Base-by-base conservation (phyloP, 2,797 vertebrate genomes). In the Strix occidentalis region DNA sequence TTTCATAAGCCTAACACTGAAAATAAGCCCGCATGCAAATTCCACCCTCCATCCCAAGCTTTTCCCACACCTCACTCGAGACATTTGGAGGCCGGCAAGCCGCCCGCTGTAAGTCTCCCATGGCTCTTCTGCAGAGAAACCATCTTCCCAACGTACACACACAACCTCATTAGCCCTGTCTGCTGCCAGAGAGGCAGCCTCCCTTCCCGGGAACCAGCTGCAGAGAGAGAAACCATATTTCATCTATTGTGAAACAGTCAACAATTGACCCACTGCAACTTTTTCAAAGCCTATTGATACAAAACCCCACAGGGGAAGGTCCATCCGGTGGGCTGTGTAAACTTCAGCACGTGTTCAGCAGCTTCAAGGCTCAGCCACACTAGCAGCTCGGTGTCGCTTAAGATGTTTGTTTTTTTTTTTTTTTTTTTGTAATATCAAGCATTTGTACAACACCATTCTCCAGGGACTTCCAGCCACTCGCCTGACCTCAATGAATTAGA, bases 271-370 rank as follows among this genome's bases (percentile, higher is more conserved):
- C 12, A 26, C 72, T 94, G 96, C 95, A 93, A 24, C 95, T 97
- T 95, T 96, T 96, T 89, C 94, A 95, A 94, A 96, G 92, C 93
- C 96, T 84, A 64, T 97, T 94, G 97, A 97, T 97, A 96, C 94
- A 90, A 93, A 84, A 88, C 35, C 93, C 96, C 96, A 77, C 3
- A 45, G 92, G 96, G 95, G 84, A 92, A 84, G 95, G 61, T 93
- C 95, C 96, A 61, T 97, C 94, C 66, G 37, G 91, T 80, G 95
- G 88, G 94, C 96, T 96, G 92, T 75, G 92, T 96, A 95, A 96
- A 95, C 92, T 95, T 80, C 93, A 97, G 95, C 97, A 96, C 66
- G 76, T 97, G 97, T 95, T 94, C 18, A 75, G 80, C 93, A 86
- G 94, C 91, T 95, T 85, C 95, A 69, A 93, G 94, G 85, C 74